Evolutionary conservation across 2,113 vertebrate genomes (phyloP).

Genomic region (Todiramphus saurophagus): DNA sequence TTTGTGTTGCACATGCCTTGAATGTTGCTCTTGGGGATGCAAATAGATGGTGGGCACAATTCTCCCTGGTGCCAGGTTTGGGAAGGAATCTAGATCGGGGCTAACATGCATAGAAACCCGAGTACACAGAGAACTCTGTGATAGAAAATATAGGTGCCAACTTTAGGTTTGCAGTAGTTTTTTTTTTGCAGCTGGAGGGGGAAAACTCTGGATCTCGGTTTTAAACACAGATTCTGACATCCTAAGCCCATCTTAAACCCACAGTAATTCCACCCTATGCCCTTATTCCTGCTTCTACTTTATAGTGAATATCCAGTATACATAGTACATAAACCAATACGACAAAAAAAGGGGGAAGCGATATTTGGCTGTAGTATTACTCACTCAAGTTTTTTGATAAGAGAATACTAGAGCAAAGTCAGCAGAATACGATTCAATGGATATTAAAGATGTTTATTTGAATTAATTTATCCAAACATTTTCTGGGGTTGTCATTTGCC

Average conservation of each 20-base stretch:
- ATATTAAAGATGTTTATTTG: not conserved
- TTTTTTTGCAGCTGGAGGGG: not conserved
- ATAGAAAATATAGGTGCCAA: not conserved
- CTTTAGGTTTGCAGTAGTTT: not conserved
- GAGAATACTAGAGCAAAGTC: not conserved
- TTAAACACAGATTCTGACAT: not conserved
- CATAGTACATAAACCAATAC: not conserved
- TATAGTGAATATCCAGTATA: not conserved
- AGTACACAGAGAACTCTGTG: not conserved
- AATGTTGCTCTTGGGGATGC: not conserved
- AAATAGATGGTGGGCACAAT: rapidly evolving
- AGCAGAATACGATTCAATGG: not conserved
- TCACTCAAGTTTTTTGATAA: not conserved
- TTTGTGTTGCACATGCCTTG: not conserved
- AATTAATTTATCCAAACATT: not conserved
- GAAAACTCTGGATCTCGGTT: not conserved
- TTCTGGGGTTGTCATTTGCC: not conserved
- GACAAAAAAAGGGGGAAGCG: not conserved
- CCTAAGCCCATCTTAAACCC: not conserved
- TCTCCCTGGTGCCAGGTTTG: not conserved
- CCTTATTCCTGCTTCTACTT: not conserved
- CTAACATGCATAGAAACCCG: not conserved
- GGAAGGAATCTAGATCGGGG: not conserved
- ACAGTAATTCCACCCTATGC: not conserved
- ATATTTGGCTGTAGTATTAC: not conserved